phyloP scores from a whole-genome alignment of 2,113 vertebrate genomes.

The Etheostoma cragini region DNA sequence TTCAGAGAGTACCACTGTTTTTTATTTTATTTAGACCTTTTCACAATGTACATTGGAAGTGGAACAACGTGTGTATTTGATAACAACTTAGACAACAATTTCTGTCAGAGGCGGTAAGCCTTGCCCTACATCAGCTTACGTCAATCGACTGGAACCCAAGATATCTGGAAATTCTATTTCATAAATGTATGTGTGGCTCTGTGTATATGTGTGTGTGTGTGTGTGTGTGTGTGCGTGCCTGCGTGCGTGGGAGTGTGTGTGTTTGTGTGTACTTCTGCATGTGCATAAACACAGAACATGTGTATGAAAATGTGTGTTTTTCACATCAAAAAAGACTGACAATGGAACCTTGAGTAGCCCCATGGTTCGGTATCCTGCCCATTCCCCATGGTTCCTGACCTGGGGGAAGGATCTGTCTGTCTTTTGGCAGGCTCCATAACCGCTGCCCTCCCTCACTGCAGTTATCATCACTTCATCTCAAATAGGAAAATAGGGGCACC shows the following conservation, averaged over 20 bases:
- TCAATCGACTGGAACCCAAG: constrained; percentile 21
- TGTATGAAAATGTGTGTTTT: constrained; percentile 72
- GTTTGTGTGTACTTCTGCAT: constrained; percentile 30
- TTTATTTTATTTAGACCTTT: constrained; percentile 30
- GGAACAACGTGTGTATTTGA: constrained; percentile 40
- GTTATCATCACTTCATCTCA: constrained; percentile 75
- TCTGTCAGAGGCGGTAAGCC: constrained; percentile 12
- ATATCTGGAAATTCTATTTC: constrained; percentile 57
- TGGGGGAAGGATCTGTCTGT: constrained; percentile 70
- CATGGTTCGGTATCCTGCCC: constrained; percentile 69
- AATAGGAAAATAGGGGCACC: constrained; percentile 73
- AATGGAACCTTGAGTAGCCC: constrained; percentile 64
- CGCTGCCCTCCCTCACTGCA: constrained; percentile 65
- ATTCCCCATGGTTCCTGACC: constrained; percentile 69
- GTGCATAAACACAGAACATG: constrained; percentile 62
- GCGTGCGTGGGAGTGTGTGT: not conserved
- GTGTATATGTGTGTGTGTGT: constrained; percentile 26
- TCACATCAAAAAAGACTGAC: constrained; percentile 65
- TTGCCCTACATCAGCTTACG: constrained; percentile 11
- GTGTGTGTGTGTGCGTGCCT: not conserved
- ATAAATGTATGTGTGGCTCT: constrained; percentile 11
- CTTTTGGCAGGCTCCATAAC: constrained; percentile 65
- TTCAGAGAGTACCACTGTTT: constrained; percentile 41
- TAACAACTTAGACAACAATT: constrained; percentile 32
- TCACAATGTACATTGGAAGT: constrained; percentile 26